Evolutionary conservation across 1,140 invertebrate genomes (phyloP), one percentile per base, ranked within the genome.

Genomic region (Marisa cornuarietis): DNA sequence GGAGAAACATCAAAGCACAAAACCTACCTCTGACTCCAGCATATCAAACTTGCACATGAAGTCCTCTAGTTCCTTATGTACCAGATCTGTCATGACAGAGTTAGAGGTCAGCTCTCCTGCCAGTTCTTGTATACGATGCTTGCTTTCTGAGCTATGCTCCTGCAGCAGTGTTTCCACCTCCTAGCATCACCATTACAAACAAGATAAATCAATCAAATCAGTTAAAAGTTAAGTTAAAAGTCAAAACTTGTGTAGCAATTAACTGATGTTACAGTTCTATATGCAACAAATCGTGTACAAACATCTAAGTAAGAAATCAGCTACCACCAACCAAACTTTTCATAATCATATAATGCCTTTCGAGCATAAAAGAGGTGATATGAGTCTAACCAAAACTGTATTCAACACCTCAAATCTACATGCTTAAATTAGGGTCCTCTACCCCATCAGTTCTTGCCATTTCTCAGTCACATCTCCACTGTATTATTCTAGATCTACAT

Each of bases 111-210:
- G 91, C 86, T 94, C 93, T 71, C 93, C 93, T 42, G 94, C 95
- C 83, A 97, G 93, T 88, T 94, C 94, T 88, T 96, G 94, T 82
- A 97, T 95, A 84, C 94, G 94, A 42, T 93, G 93, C 82, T 95
- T 91, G 78, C 95, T 93, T 77, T 94, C 93, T 82, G 94, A 93
- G 65, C 95, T 94, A 88, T 95, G 95, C 86, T 95, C 94, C 82
- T 94, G 93, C 76, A 97, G 91, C 88, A 95, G 96, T 88, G 95
- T 96, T 89, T 98, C 96, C 83, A 96, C 91, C 90, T 96, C 95
- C 95, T 96, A 84, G 13, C 78, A 52, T 66, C 42, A 58, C 54
- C 54, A 58, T 51, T 42, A 65, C 1, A 63, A 24, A 58, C 24
- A 61, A 20, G 13, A 63, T 18, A 63, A 63, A 63, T 63, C 62